Evolutionary conservation across 2,113 vertebrate species (phyloP).

Genomic region (Cyprinodon tularosa): DNA sequence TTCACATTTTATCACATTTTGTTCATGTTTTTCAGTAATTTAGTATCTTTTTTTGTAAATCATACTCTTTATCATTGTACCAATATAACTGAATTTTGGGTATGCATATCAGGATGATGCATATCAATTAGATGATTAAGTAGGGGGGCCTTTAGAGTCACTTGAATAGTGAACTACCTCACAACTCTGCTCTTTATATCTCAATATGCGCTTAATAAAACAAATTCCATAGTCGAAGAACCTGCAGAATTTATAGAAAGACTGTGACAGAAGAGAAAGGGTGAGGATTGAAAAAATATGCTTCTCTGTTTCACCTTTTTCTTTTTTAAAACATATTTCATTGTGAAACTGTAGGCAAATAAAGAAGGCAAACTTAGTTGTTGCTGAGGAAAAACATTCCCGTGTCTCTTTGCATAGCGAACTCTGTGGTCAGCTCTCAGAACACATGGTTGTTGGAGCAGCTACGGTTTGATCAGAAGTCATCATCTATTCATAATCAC

Average conservation of each 20-base stretch:
- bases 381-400: too few relatives aligned
- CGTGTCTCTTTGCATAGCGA: too few relatives aligned
- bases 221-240: not conserved
- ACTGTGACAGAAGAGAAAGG: not conserved
- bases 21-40: not conserved
- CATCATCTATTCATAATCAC: too few relatives aligned
- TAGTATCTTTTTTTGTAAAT: not conserved
- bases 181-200: not conserved
- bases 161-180: not conserved
- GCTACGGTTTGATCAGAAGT: too few relatives aligned
- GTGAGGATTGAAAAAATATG: slow-evolving; percentile 13
- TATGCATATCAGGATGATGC: not conserved
- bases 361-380: too few relatives aligned
- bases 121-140: not conserved
- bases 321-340: not conserved
- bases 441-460: too few relatives aligned
- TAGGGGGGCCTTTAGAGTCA: not conserved
- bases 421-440: too few relatives aligned
- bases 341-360: too few relatives aligned
- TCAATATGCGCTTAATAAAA: not conserved
- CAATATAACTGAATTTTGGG: not conserved
- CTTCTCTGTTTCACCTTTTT: too few relatives aligned
- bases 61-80: not conserved
- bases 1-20: not conserved
- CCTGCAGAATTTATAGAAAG: slow-evolving; percentile 3